phyloP scores from a whole-genome alignment of 2,797 vertebrate genomes.

The Crocodylus rhombifer region DNA sequence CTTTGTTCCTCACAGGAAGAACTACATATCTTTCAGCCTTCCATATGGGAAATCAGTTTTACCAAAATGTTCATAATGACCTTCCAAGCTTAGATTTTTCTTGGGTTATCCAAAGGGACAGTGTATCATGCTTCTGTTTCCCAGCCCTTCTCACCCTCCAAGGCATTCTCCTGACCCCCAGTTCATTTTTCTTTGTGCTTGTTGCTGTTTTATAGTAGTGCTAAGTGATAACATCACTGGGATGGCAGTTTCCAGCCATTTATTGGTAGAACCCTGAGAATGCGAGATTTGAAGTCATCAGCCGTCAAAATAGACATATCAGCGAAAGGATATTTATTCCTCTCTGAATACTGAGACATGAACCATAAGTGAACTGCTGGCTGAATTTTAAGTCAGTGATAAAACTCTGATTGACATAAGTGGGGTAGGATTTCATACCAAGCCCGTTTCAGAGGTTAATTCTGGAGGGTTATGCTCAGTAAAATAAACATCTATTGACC shows the following conservation, averaged over 20 bases:
- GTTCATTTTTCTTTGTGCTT: neutral
- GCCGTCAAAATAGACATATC: slow-evolving; percentile 43
- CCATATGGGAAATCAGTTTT: neutral
- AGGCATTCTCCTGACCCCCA: neutral
- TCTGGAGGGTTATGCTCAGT: neutral
- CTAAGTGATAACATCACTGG: neutral
- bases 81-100: neutral
- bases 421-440: neutral
- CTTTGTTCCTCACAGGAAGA: neutral
- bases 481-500: no score
- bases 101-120: slow-evolving; percentile 24
- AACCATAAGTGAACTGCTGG: neutral
- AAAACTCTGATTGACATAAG: neutral
- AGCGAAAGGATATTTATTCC: neutral
- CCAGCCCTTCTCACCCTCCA: neutral
- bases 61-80: neutral
- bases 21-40: neutral
- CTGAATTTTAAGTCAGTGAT: neutral
- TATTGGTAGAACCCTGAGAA: neutral
- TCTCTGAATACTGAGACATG: neutral
- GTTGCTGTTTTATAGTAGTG: neutral
- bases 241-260: neutral
- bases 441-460: neutral
- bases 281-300: neutral
- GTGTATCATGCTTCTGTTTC: neutral